Conservation (phyloP, 2,888 invertebrate genomes). For the Cynaeus angustus region DNA sequence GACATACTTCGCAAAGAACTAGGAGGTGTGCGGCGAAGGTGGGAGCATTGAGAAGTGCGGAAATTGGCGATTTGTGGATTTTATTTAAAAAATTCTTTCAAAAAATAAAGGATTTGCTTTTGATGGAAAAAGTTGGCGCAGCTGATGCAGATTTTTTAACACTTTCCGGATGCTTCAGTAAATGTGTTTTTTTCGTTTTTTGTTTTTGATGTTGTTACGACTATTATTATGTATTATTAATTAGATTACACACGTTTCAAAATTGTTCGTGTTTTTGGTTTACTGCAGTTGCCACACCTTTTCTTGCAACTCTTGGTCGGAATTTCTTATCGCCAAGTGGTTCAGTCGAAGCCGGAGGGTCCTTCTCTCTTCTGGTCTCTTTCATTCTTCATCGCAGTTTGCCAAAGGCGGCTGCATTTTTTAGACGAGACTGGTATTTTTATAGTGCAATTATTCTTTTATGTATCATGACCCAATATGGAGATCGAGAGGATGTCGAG, state of each 20-base stretch:
- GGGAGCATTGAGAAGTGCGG: conserved; percentile 1
- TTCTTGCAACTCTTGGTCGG: conserved; percentile 49
- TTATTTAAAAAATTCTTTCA: neutral
- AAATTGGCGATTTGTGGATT: neutral
- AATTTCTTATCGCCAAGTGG: conserved; percentile 65
- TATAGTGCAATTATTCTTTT: conserved; percentile 54
- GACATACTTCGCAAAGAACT: conserved; percentile 60
- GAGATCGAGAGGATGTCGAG: conserved; percentile 11
- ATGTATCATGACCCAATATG: conserved; percentile 33
- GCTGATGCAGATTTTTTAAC: too few relatives aligned
- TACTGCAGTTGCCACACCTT: neutral
- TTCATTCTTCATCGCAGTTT: conserved; percentile 53
- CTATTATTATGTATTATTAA: too few relatives aligned
- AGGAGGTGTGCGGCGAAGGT: conserved; percentile 38
- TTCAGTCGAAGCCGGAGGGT: conserved; percentile 60
- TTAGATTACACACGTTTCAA: too few relatives aligned
- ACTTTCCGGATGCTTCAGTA: too few relatives aligned
- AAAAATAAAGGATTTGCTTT: too few relatives aligned
- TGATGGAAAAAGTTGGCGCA: too few relatives aligned
- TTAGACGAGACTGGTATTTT: conserved; percentile 56
- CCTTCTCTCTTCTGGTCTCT: conserved; percentile 61
- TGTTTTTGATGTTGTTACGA: too few relatives aligned
- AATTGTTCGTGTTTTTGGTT: neutral
- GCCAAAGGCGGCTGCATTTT: conserved; percentile 57
- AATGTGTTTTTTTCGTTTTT: too few relatives aligned